These are phyloP conservation scores for Eclectus roratus DNA, from an alignment of 2,113 vertebrate genomes.

Conservation along the genomic window DNA sequence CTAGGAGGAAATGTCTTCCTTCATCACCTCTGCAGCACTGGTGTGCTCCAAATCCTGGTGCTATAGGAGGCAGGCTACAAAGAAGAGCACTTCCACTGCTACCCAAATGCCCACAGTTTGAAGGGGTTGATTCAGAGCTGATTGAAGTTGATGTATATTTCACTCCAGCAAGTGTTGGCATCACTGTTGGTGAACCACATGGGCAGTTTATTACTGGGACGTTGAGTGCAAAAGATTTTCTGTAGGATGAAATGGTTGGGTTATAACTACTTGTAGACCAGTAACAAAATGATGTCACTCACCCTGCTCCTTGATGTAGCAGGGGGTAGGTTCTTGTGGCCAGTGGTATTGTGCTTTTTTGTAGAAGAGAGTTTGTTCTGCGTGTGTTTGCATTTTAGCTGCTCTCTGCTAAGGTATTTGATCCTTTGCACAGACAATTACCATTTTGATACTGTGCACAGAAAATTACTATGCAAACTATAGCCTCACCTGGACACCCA, in stretches of 20 bases:
- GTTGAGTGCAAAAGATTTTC: not conserved
- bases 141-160: not conserved
- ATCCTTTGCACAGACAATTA: not conserved
- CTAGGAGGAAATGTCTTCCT: not conserved
- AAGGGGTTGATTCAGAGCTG: not conserved
- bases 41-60: not conserved
- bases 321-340: fast-evolving
- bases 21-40: not conserved
- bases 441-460: not conserved
- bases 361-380: not conserved
- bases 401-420: not conserved
- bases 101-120: not conserved
- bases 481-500: not conserved
- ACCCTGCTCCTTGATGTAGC: not conserved
- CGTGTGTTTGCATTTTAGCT: not conserved
- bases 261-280: not conserved
- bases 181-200: not conserved
- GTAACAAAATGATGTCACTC: not conserved
- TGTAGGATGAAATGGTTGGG: not conserved
- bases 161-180: not conserved
- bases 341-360: fast-evolving
- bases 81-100: not conserved
- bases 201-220: not conserved
- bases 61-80: not conserved
- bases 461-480: not conserved